Conservation (phyloP, 2,113 vertebrate species). For the Cynoglossus semilaevis region DNA sequence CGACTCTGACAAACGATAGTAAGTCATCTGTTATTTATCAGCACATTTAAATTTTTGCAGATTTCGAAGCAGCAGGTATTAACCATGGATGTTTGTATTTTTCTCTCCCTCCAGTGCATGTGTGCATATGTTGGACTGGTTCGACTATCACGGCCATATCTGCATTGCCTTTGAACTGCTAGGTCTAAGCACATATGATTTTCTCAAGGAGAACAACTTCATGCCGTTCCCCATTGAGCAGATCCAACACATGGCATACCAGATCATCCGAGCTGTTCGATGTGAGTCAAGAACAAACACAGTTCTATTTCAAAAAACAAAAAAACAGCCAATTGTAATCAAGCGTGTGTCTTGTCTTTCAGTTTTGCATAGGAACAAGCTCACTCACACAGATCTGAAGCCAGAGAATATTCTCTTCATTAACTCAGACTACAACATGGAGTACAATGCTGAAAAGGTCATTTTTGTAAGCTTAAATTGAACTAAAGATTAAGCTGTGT, state of each 20-base stretch:
- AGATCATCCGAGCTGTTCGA: slow-evolving; percentile 87
- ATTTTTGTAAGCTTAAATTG: slow-evolving; percentile 43
- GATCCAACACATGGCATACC: slow-evolving; percentile 92
- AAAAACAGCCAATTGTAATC: background rate
- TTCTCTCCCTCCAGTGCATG: slow-evolving; percentile 77
- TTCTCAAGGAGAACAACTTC: slow-evolving; percentile 96
- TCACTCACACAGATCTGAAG: slow-evolving; percentile 96
- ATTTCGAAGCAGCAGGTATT: background rate
- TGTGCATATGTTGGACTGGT: slow-evolving; percentile 95
- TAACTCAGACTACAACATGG: slow-evolving; percentile 86
- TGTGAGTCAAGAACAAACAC: slow-evolving; percentile 80
- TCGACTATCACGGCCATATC: slow-evolving; percentile 93
- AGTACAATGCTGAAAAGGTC: slow-evolving; percentile 90
- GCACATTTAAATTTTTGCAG: background rate
- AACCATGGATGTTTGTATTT: background rate
- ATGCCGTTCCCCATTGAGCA: slow-evolving; percentile 91
- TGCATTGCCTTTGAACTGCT: slow-evolving; percentile 95
- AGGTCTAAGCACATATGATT: slow-evolving; percentile 96
- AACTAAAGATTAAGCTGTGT: background rate
- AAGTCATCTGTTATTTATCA: slow-evolving; percentile 30
- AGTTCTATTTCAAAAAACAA: too few species aligned
- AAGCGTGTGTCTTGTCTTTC: slow-evolving; percentile 38
- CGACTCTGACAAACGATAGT: slow-evolving; percentile 81
- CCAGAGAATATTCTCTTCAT: slow-evolving; percentile 98
- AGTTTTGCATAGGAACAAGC: slow-evolving; percentile 94